These are phyloP conservation scores for Phyllopteryx taeniolatus DNA, from an alignment of 2,113 vertebrate genomes.

Conservation along the genomic window DNA sequence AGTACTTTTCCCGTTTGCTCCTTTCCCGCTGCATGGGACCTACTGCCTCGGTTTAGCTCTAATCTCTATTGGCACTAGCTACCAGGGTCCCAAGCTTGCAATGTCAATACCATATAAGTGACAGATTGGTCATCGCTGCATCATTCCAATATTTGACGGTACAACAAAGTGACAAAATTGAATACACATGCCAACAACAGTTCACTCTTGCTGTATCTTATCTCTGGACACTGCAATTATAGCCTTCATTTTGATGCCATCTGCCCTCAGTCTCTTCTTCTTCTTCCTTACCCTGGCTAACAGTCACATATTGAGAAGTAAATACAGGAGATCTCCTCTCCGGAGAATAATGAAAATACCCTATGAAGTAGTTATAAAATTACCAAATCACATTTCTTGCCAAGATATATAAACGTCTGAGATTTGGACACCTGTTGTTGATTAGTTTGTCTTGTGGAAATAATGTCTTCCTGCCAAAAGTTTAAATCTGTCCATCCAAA, in stretches of 20 bases:
- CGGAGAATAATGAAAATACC: too few species aligned
- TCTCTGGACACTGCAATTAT: not conserved
- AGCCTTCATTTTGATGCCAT: too few species aligned
- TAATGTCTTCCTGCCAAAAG: slow-evolving; percentile 61
- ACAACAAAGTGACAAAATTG: too few species aligned
- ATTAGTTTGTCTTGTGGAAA: slow-evolving; percentile 57
- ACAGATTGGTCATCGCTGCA: too few species aligned
- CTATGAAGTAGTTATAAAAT: too few species aligned
- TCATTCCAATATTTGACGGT: too few species aligned
- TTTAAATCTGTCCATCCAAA: slow-evolving; percentile 58
- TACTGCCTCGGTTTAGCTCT: too few species aligned
- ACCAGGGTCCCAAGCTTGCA: not conserved
- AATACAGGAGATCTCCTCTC: too few species aligned
- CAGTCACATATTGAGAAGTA: too few species aligned
- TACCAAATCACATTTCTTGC: slow-evolving; percentile 15
- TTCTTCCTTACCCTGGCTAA: too few species aligned
- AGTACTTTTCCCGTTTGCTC: too few species aligned
- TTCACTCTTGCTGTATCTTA: not conserved
- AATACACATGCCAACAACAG: not conserved
- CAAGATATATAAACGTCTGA: slow-evolving; percentile 35
- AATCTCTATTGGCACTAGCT: not conserved
- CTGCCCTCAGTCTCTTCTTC: too few species aligned
- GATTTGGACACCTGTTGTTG: slow-evolving; percentile 36
- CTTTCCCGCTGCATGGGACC: not conserved
- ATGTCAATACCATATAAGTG: not conserved